Evolutionary conservation across 2,113 vertebrate genomes (phyloP).

Genomic region (Hypanus sabinus): DNA sequence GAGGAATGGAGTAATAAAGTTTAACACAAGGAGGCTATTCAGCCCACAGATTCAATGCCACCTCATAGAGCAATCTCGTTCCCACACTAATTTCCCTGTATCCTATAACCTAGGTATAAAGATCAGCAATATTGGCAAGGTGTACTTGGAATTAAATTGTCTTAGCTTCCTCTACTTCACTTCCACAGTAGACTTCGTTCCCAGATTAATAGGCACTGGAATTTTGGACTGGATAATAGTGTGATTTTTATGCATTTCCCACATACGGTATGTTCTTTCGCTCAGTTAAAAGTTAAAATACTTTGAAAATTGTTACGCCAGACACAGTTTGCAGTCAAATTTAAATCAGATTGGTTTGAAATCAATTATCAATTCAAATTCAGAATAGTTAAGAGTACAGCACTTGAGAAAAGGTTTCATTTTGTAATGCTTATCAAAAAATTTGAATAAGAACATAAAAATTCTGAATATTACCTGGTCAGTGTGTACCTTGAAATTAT

Average conservation of each 20-base stretch:
- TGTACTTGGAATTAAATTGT: background rate
- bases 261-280: background rate
- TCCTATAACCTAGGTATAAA: background rate
- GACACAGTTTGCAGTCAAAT: background rate
- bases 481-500: background rate
- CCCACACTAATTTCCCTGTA: too few relatives aligned
- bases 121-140: background rate
- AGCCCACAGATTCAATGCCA: too few relatives aligned
- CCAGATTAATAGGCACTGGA: background rate
- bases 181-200: background rate
- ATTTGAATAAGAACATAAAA: slow-evolving; percentile 29
- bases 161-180: background rate
- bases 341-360: slow-evolving; percentile 9
- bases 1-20: background rate
- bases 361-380: background rate
- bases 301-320: background rate
- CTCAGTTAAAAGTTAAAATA: background rate
- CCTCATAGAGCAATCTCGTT: too few relatives aligned
- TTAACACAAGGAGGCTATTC: too few relatives aligned
- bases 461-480: background rate
- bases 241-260: background rate
- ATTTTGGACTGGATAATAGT: background rate
- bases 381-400: background rate
- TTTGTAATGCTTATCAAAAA: background rate
- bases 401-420: background rate